phyloP scores from a whole-genome alignment of 2,888 invertebrate genomes.

The Sylvicola fuscatus region DNA sequence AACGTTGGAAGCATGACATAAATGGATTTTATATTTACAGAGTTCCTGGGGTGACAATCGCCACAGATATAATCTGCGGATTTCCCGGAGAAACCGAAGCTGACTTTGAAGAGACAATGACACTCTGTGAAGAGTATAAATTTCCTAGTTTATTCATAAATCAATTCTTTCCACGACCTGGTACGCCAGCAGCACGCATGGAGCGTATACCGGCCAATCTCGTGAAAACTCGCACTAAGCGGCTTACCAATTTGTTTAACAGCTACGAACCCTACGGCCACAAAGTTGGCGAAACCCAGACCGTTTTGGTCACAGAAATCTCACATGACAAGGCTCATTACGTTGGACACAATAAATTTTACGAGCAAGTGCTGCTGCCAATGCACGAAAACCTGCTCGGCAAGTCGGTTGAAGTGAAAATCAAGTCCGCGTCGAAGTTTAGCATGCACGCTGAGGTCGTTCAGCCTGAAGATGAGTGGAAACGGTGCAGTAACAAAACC shows the following conservation, averaged over 20 bases:
- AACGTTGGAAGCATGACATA: constrained; percentile 3
- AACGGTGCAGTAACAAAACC: constrained; percentile 16
- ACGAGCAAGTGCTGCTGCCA: constrained; percentile 81
- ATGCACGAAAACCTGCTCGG: constrained; percentile 61
- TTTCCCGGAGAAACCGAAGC: constrained; percentile 88
- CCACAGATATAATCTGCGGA: constrained; percentile 96
- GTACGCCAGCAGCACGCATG: constrained; percentile 90
- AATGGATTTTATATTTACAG: constrained; percentile 24
- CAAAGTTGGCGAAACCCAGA: constrained; percentile 33
- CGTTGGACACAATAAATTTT: constrained; percentile 88
- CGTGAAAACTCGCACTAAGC: constrained; percentile 79
- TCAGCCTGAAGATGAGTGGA: constrained; percentile 32
- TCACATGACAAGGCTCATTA: constrained; percentile 79
- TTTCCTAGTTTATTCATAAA: constrained; percentile 95
- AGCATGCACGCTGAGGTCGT: constrained; percentile 55
- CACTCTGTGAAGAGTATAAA: constrained; percentile 61
- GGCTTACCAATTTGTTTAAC: constrained; percentile 69
- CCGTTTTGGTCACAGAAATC: constrained; percentile 79
- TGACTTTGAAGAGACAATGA: constrained; percentile 77
- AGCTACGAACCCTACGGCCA: constrained; percentile 70
- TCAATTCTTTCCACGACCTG: constrained; percentile 91
- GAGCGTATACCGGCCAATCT: constrained; percentile 60
- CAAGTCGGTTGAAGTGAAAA: constrained; percentile 57
- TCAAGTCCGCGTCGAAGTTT: constrained; percentile 47
- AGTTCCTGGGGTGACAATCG: constrained; percentile 79